Base-by-base conservation (phyloP, 2,113 vertebrate genomes). In the Ciconia boyciana region DNA sequence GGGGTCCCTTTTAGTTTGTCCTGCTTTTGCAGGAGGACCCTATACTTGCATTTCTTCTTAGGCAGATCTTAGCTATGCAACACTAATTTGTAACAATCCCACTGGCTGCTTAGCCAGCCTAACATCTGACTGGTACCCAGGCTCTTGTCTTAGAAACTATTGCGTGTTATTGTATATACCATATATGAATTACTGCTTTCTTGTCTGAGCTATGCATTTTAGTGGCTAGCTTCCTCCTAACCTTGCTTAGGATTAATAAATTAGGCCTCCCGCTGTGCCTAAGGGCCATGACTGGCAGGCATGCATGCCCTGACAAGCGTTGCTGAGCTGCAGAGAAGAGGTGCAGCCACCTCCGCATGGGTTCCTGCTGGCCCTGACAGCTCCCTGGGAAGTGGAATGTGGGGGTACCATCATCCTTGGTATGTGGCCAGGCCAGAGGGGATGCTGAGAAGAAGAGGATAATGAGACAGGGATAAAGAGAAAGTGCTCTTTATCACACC, bases 111-210 rank as follows among this genome's bases (percentile, higher is more conserved):
- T 31, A 72, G 8, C 28, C 52, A 77, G 28, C 24, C 11, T 49
- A 26, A 76, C 1, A 6, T 66, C 41, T 31, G 32, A 31, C 4
- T 10, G 28, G 15, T 55, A 28, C 32, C 31, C 32, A 66, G 32
- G 24, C 28, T 77, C 28, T 32, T 2, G 1, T 44, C 31, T 87
- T 17, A 44, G 66, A 55, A 78, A 55, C 9, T 39, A 16, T 21
- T 36, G 17, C 1, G 0, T 46, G 4, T 43, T n/a, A 34, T 21
- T 48, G 3, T 28, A 26, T 11, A n/a, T 21, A 28, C 10, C 0
- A 0, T 61, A 22, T 21, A 25, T 21, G 34, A 86, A 41, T 66
- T 46, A 57, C 26, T 62, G 13, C 7, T 92, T 66, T 44, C 46
- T 77, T 55, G 29, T 32, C 28, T 82, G 20, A 61, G 7, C 24